Evolutionary conservation across 2,888 invertebrate genomes (phyloP).

Genomic region (Leucophenga maculata): DNA sequence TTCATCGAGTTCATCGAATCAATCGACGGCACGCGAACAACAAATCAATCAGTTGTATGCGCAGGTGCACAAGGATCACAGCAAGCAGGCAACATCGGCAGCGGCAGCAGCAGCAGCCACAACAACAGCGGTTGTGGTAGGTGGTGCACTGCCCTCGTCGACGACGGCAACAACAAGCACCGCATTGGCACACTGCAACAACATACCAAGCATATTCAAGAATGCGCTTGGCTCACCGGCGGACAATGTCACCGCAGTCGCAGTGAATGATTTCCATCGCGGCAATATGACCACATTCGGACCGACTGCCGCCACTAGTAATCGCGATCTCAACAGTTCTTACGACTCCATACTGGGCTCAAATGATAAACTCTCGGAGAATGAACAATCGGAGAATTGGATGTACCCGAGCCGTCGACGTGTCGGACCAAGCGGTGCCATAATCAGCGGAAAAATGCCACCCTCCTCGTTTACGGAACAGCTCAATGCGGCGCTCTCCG

Average conservation of each 20-base stretch:
- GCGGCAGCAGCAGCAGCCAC: too few species aligned
- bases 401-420: conserved; percentile 72
- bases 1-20: conserved; percentile 59
- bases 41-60: conserved; percentile 73
- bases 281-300: conserved; percentile 69
- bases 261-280: conserved; percentile 66
- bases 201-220: conserved; percentile 69
- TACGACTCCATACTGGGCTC: conserved; percentile 73
- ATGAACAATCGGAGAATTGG: conserved; percentile 71
- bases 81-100: conserved; percentile 49
- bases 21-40: conserved; percentile 67
- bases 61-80: conserved; percentile 75
- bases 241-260: conserved; percentile 47
- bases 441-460: conserved; percentile 72
- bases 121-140: not conserved
- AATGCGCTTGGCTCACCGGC: conserved; percentile 61
- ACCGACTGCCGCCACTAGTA: conserved; percentile 55
- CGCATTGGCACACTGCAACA: conserved; percentile 36
- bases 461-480: conserved; percentile 88
- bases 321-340: conserved; percentile 72
- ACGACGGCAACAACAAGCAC: conserved; percentile 36
- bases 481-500: conserved; percentile 88
- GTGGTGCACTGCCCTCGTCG: not conserved
- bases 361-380: conserved; percentile 71
- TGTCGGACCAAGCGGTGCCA: conserved; percentile 70